These are phyloP conservation scores for Sparus aurata DNA, from an alignment of 2,797 vertebrate genomes.

Conservation along the genomic window DNA sequence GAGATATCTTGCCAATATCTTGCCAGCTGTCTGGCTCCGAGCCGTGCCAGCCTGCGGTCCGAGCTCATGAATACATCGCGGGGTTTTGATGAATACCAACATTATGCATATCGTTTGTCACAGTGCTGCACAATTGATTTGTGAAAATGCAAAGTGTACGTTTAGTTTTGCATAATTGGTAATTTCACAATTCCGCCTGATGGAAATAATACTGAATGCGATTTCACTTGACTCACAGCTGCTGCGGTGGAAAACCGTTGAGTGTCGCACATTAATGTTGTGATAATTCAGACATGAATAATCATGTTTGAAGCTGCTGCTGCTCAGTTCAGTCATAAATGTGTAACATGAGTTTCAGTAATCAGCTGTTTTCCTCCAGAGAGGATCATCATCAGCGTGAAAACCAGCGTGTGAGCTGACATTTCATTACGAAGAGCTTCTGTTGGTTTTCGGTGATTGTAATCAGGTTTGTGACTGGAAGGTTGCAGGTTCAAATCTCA, in stretches of 20 bases:
- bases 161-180: constrained; percentile 40
- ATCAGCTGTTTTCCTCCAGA: constrained; percentile 22
- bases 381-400: background rate
- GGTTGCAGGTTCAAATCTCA: constrained; percentile 24
- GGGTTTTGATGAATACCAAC: constrained; percentile 35
- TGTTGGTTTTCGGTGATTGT: background rate
- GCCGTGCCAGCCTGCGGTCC: constrained; percentile 25
- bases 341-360: constrained; percentile 8
- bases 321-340: constrained; percentile 13
- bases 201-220: constrained; percentile 24
- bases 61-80: constrained; percentile 25
- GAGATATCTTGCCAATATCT: constrained; percentile 55
- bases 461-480: background rate
- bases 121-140: constrained; percentile 15
- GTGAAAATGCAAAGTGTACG: constrained; percentile 17
- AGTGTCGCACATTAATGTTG: background rate
- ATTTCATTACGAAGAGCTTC: constrained; percentile 11
- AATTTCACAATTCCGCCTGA: constrained; percentile 30
- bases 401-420: constrained; percentile 36
- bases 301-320: constrained; percentile 11
- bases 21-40: constrained; percentile 51
- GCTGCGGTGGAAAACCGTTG: constrained; percentile 13
- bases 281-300: constrained; percentile 42
- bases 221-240: constrained; percentile 30
- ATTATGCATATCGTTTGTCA: constrained; percentile 40